Evolutionary conservation across 1,140 invertebrate species (phyloP).

Genomic region (Artemia franciscana): DNA sequence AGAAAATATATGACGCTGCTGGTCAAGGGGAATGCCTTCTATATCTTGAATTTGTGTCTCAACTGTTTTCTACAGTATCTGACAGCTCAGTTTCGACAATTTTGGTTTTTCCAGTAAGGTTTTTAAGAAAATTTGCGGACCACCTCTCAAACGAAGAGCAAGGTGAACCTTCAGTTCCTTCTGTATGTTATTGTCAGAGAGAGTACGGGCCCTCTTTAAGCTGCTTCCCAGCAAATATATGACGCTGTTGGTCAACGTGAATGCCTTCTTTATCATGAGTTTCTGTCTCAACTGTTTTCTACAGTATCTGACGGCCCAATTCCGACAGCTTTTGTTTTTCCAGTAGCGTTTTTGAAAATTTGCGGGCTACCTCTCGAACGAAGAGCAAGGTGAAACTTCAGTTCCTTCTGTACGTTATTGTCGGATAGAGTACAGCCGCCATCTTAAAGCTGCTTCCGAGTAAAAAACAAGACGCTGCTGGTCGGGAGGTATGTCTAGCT

Average conservation of each 20-base stretch:
- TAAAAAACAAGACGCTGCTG: no score
- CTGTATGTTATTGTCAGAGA: no score
- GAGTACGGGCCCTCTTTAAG: slow-evolving; percentile 73
- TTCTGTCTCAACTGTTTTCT: slow-evolving; percentile 45
- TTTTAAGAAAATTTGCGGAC: no score
- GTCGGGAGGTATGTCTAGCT: no score
- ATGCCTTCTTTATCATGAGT: slow-evolving; percentile 35
- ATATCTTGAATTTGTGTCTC: slow-evolving; percentile 69
- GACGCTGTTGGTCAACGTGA: slow-evolving; percentile 27
- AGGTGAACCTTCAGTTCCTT: no score
- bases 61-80: slow-evolving; percentile 82
- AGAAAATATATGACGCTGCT: slow-evolving; percentile 33
- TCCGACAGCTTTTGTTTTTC: slow-evolving; percentile 47
- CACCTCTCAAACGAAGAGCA: no score
- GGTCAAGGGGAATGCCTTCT: slow-evolving; percentile 36
- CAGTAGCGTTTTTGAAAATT: slow-evolving; percentile 77
- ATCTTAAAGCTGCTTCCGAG: slow-evolving; percentile 4
- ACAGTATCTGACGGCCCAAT: slow-evolving; percentile 60
- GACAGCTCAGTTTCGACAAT: slow-evolving; percentile 56
- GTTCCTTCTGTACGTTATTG: slow-evolving; percentile 13
- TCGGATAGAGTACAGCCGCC: slow-evolving; percentile 2
- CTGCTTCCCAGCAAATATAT: slow-evolving; percentile 33
- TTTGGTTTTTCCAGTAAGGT: no score
- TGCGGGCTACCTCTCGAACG: slow-evolving; percentile 74
- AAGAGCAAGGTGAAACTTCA: slow-evolving; percentile 25